Base-by-base conservation (phyloP, 2,113 vertebrate species). In the Lutjanus erythropterus region DNA sequence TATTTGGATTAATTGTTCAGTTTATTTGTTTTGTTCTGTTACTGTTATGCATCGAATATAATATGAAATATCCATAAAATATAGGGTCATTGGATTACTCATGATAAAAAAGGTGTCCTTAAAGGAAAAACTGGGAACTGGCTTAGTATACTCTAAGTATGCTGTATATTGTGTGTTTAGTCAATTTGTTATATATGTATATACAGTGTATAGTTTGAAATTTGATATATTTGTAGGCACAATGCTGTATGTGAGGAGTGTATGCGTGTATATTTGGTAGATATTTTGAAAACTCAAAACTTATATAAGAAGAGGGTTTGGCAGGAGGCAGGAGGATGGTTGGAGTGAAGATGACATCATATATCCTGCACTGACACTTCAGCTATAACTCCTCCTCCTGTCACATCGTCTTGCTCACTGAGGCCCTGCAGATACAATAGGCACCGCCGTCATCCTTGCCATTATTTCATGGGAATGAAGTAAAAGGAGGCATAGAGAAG, bases 381-480 rank as follows among this genome's bases (percentile, higher is more conserved):
- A 35, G 74, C 73, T 52, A 16, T 72, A 80, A 78, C 55, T 77
- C 52, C 31, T 29, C 71, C 62, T 11, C 37, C 11, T 23, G 27
- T 67, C 68, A 0, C 25, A 55, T 84, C 39, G n/a, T 64, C 21
- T 47, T 6, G 15, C 75, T 58, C 35, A 37, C 14, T 16, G 58
- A 64, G 35, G 66, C 75, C 75, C 62, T 49, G 59, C 65, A 79
- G 80, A 42, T 23, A 71, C 71, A 55, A 75, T 31, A 71, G 77
- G 41, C 49, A 3, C 47, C 6, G 1, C 9, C 0, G 56, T 61
- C 0, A 52, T 61, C 58, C 55, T n/a, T 8, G 56, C 69, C 62
- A 42, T 80, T 80, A 81, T 78, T 82, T 86, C 42, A 58, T n/a
- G 2, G 35, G 37, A 55, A 50, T 64, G 55, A 80, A 81, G 25